Base-by-base conservation (phyloP, 2,888 invertebrate species). In the Rhopalosiphum nymphaeae region DNA sequence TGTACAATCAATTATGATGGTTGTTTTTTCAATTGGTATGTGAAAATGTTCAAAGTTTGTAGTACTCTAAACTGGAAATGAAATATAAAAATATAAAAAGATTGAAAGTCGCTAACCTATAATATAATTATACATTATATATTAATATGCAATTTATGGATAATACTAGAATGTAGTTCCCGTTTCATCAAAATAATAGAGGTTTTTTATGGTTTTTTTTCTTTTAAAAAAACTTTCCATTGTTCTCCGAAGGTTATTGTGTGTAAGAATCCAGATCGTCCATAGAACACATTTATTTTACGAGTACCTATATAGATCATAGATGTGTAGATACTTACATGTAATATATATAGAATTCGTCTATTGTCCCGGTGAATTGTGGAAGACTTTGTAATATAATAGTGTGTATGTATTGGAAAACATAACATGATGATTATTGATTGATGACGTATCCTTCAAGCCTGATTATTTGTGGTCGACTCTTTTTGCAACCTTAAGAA, bases 181-280 rank as follows among this genome's bases (percentile, higher is more conserved):
- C 44, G 89, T 61, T 89, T 42, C 16, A 46, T 44, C 25, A 89
- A 57, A 89, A 44, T 61, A 89, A 89, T 89, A 61, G 57, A 89
- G 26, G 44, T 89, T 29, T 61, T 3, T 26, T n/a, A 36, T 42
- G 25, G 44, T n/a, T 89, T 67, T 67, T 67, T 67, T 46, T 67
- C 46, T 46, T 46, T 90, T n/a, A 46, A 42, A 90, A 67, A 90
- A 46, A 57, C 10, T n/a, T 61, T 26, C 91, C 78, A 91, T 84
- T 91, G 91, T 91, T 91, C 26, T 84, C 42, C 53, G 91, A 91
- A 91, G 91, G 91, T 78, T 90, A 36, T 36, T 67, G 5, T 90
- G 49, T n/a, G 36, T n/a, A 53, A n/a, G 49, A 53, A 87, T 87
- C 87, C 87, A 49, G 53, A 87, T 49, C 87, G 21, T 87, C 87